Base-by-base conservation (phyloP, 2,113 vertebrate genomes). In the Oncorhynchus kisutch region DNA sequence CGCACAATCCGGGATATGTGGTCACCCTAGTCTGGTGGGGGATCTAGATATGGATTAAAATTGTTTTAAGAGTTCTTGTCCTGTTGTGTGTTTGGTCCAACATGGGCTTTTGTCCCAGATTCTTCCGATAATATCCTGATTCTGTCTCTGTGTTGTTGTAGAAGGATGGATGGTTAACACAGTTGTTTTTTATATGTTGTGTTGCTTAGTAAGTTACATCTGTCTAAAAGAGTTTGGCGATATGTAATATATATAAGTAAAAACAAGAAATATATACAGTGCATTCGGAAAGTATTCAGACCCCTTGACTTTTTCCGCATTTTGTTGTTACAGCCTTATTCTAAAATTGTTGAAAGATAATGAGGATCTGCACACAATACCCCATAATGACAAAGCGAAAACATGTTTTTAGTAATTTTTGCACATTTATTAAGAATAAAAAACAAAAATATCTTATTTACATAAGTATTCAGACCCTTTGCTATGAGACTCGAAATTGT, bases 151-250 rank as follows among this genome's bases (percentile, higher is more conserved):
- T 70, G 76, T 70, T 70, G 13, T 62, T 62, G 82, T 74, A 6
- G 3, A 20, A 71, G 48, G 51, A 79, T 70, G 73, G 76, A 88
- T 86, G 75, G 70, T 75, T 77, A 70, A 18, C 88, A 88, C 81
- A 82, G 74, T 48, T 82, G 75, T 0, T 84, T 80, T 71, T 62
- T 77, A 5, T 70, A 78, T 83, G 65, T 78, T 64, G 78, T 71
- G 66, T n/a, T 51, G 49, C 3, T 51, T 82, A 84, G 67, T 22
- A 70, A 82, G 74, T 72, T 82, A 69, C 49, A n/a, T 79, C 72
- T 31, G 77, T 73, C 67, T 51, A 24, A 78, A 86, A 87, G 84
- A 78, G 84, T 79, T 76, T 67, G 64, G 31, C 16, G 34, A 67
- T 72, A 24, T 65, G 60, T 25, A 29, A 78, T 20, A 34, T 29